Evolutionary conservation across 2,797 vertebrate genomes (phyloP).

Genomic region (Scarus forsteni): DNA sequence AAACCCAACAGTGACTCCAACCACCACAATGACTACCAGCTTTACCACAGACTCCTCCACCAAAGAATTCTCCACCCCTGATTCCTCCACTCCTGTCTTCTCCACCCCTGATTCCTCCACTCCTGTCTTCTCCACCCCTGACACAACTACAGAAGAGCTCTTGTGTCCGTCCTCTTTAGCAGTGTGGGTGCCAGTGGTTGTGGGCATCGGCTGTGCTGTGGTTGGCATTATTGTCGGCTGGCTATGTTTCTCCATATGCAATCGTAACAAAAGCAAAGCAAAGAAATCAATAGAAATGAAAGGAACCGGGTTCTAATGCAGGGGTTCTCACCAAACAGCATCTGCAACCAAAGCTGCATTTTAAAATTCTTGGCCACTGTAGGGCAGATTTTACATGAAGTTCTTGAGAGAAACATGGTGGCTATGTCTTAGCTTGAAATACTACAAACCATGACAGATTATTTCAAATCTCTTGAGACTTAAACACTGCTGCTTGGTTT

Average conservation of each 20-base stretch:
- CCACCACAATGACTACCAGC: not conserved
- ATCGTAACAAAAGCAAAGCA: not conserved
- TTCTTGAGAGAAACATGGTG: not conserved
- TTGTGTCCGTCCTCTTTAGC: slow-evolving; percentile 62
- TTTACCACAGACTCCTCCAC: not conserved
- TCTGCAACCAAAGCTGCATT: not conserved
- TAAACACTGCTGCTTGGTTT: not conserved
- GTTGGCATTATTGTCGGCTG: slow-evolving; percentile 72
- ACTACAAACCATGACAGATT: not conserved
- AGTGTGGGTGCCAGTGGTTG: slow-evolving; percentile 85
- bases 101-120: no score
- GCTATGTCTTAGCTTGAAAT: not conserved
- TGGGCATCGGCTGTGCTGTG: slow-evolving; percentile 74
- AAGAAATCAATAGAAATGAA: slow-evolving; percentile 24
- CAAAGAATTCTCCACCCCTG: no score
- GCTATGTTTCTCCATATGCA: slow-evolving; percentile 43
- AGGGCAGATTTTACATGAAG: not conserved
- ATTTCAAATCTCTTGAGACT: not conserved
- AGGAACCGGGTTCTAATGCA: slow-evolving; percentile 63
- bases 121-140: not conserved
- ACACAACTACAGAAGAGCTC: not conserved
- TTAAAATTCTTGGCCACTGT: not conserved
- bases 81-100: no score
- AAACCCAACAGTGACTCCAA: slow-evolving; percentile 13
- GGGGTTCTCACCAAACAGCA: not conserved